Evolutionary conservation across 2,888 invertebrate genomes (phyloP), one percentile per base, ranked within the genome.

Genomic region (Calameuta idolon): DNA sequence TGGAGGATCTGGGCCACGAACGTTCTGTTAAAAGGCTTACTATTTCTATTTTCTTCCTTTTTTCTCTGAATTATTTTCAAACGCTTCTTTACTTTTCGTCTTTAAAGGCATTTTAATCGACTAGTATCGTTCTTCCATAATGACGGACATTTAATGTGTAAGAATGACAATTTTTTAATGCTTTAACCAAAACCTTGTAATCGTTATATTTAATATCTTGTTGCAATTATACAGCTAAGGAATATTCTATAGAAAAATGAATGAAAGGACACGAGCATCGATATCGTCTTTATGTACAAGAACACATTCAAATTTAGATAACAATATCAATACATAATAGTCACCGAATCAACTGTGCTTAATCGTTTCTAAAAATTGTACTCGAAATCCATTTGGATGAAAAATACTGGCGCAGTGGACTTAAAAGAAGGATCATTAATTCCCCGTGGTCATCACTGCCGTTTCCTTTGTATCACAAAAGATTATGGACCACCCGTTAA

Each of bases 161-260:
- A 55, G 55, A 55, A 55, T 55, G 9, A 9, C 0, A 55, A 55
- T 23, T 55, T 55, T 55, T 23, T 55, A 76, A 82, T 81, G 80
- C 82, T 81, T 79, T 74, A 83, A 83, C 82, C 85, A 84, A 84
- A 86, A 81, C 78, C 76, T 78, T 83, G 76, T 76, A 80, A 82
- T 84, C 82, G 79, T 83, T 83, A 83, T 87, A 87, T 87, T 88
- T 87, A 85, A 87, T 84, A 83, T 79, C 82, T 86, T 87, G 83
- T 84, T 88, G 86, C 81, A 80, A 85, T 84, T 87, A 80, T 82
- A 82, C 78, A 80, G 79, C 80, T 81, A 69, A 83, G 80, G 80
- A 84, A 80, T 82, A 84, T 80, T 85, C 82, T 83, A 83, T 83
- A 82, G 79, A 77, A 80, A 78, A 55, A 23, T 55, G 0, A 55